Evolutionary conservation across 2,888 invertebrate species (phyloP).

Genomic region (Cataglyphis cursor): DNA sequence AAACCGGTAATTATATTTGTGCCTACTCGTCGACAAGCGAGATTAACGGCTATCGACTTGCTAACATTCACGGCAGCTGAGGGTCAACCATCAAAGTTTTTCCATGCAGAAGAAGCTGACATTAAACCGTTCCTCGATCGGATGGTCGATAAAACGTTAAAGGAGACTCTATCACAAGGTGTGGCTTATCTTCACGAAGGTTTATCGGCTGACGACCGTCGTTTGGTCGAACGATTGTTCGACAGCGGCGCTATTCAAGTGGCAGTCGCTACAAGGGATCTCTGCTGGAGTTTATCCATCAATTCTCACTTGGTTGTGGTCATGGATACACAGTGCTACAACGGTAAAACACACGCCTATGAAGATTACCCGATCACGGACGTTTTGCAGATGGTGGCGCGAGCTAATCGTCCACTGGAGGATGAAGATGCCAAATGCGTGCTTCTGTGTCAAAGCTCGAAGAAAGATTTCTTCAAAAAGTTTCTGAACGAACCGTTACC

Average conservation of each 20-base stretch:
- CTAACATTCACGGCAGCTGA: slow-evolving; percentile 97
- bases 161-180: slow-evolving; percentile 97
- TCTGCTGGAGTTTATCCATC: slow-evolving; percentile 97
- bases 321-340: slow-evolving; percentile 96
- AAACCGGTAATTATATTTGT: slow-evolving; percentile 97
- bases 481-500: slow-evolving; percentile 98
- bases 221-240: slow-evolving; percentile 97
- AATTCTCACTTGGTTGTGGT: slow-evolving; percentile 97
- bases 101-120: slow-evolving; percentile 95
- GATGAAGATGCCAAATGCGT: slow-evolving; percentile 98
- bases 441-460: slow-evolving; percentile 98
- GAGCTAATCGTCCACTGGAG: slow-evolving; percentile 96
- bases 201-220: slow-evolving; percentile 93
- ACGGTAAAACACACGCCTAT: slow-evolving; percentile 92
- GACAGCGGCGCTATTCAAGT: slow-evolving; percentile 97
- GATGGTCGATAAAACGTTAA: slow-evolving; percentile 95
- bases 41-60: slow-evolving; percentile 98
- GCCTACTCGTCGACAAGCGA: slow-evolving; percentile 95
- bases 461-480: slow-evolving; percentile 99
- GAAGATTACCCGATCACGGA: slow-evolving; percentile 99
- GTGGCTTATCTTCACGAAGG: slow-evolving; percentile 99
- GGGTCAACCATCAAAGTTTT: slow-evolving; percentile 94
- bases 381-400: slow-evolving; percentile 98
- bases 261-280: slow-evolving; percentile 96
- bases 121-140: slow-evolving; percentile 95